Percentiles rank a stretch among this genome's conserved stretches.
Conservation (phyloP, 2,113 vertebrate genomes). For the Eurystomus gularis region DNA sequence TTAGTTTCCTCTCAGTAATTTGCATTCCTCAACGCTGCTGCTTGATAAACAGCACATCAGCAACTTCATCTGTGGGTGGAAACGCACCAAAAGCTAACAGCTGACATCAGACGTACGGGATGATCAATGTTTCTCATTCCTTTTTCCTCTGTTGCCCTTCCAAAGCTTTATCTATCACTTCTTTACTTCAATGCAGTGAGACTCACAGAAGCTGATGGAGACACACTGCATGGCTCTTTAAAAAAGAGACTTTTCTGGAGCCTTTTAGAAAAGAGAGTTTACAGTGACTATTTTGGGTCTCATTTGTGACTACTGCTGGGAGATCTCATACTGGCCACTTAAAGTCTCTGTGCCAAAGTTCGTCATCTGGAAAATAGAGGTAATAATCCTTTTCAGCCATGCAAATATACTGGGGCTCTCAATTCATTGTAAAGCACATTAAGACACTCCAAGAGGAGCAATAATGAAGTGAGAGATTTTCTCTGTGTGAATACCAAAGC, state of each 20-base stretch:
- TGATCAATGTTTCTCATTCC: neutral
- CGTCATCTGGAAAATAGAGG: conserved; percentile 46
- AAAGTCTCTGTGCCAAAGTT: conserved; percentile 12
- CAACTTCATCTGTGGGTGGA: neutral
- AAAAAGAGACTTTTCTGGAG: neutral
- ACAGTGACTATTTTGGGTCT: neutral
- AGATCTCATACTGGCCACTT: neutral
- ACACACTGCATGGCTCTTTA: neutral
- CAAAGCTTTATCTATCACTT: neutral
- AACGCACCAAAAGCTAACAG: neutral
- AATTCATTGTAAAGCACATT: neutral
- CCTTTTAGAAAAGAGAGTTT: neutral
- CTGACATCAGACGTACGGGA: neutral
- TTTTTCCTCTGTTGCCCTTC: neutral
- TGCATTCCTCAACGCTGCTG: neutral
- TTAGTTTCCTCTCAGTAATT: neutral
- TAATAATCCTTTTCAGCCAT: conserved; percentile 36
- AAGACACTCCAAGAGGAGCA: conserved; percentile 24
- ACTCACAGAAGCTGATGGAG: neutral
- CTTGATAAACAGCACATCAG: conserved; percentile 13
- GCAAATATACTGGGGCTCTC: neutral
- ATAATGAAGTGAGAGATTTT: conserved; percentile 27
- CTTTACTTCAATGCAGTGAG: neutral
- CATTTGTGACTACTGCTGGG: neutral
- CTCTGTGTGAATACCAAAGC: conserved; percentile 15